These are phyloP conservation scores for Tupiocoris notatus DNA, from an alignment of 2,888 invertebrate species.

Conservation along the genomic window DNA sequence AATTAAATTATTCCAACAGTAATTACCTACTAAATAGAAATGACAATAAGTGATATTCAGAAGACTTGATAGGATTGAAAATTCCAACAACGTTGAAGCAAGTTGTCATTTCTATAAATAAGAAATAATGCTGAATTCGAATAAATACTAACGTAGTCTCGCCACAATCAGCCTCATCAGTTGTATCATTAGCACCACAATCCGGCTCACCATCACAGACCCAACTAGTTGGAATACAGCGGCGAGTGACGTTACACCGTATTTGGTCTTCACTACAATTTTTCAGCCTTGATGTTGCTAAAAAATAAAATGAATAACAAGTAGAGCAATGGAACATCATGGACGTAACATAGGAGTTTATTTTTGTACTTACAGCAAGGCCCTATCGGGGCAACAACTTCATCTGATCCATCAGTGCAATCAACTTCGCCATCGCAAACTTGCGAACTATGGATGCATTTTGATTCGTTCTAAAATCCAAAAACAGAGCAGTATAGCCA, in stretches of 20 bases:
- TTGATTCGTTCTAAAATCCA: slow-evolving; percentile 54
- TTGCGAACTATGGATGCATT: slow-evolving; percentile 74
- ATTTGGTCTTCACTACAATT: slow-evolving; percentile 43
- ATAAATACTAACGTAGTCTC: slow-evolving; percentile 4
- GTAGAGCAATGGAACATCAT: too few relatives aligned
- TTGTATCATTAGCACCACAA: slow-evolving; percentile 71
- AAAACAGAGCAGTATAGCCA: too few relatives aligned
- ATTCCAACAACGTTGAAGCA: too few relatives aligned
- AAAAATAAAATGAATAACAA: neutral
- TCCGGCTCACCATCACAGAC: slow-evolving; percentile 75
- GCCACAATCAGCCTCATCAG: slow-evolving; percentile 61
- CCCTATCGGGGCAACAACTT: slow-evolving; percentile 58
- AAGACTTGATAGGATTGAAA: too few relatives aligned
- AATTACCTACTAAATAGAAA: neutral
- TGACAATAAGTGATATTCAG: too few relatives aligned
- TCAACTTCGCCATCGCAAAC: slow-evolving; percentile 75
- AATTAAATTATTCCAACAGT: neutral
- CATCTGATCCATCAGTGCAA: slow-evolving; percentile 63
- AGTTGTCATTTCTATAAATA: too few relatives aligned
- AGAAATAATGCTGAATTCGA: too few relatives aligned
- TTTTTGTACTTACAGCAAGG: slow-evolving; percentile 35
- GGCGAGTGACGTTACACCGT: slow-evolving; percentile 41
- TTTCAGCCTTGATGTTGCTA: neutral
- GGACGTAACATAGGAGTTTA: neutral
- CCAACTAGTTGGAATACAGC: slow-evolving; percentile 74